phyloP scores from a whole-genome alignment of 2,113 vertebrate genomes.

The Oreocharis arfaki region DNA sequence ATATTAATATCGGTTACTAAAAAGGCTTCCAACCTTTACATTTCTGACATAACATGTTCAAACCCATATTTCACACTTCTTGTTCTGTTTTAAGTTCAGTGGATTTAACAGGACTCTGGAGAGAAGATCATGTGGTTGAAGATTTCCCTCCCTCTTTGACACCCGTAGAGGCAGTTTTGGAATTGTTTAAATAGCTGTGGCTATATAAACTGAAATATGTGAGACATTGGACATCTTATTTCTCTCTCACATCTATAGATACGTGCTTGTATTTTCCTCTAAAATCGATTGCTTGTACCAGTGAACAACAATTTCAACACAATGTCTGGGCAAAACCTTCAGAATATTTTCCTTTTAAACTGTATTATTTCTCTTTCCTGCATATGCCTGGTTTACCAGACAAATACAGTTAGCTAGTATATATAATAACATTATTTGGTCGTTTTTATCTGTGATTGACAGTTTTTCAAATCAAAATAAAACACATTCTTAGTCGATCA shows the following conservation, averaged over 20 bases:
- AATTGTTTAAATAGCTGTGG: constrained; percentile 71
- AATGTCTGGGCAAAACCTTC: constrained; percentile 33
- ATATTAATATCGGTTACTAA: constrained; percentile 78
- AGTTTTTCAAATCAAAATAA: constrained; percentile 59
- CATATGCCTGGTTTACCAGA: constrained; percentile 36
- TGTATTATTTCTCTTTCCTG: not conserved
- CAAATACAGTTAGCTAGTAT: constrained; percentile 40
- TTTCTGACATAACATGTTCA: constrained; percentile 76
- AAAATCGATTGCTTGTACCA: not conserved
- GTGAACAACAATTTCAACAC: not conserved
- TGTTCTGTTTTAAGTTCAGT: constrained; percentile 81
- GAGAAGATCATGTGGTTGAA: constrained; percentile 74
- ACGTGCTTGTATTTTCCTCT: not conserved
- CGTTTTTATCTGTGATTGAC: constrained; percentile 51
- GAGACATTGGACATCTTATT: not conserved
- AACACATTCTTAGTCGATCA: constrained; percentile 45
- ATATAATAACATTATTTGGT: constrained; percentile 18
- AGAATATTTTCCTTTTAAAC: not conserved
- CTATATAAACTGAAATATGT: constrained; percentile 31
- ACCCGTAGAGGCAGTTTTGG: constrained; percentile 68
- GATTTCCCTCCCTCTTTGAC: constrained; percentile 74
- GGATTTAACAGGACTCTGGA: constrained; percentile 79
- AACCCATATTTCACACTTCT: constrained; percentile 78
- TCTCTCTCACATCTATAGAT: not conserved
- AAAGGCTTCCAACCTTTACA: constrained; percentile 76